A percentile compares a stretch with the other conserved stretches of the same genome.
phyloP scores from a whole-genome alignment of 2,113 vertebrate genomes.

The Balaenoptera acutorostrata region DNA sequence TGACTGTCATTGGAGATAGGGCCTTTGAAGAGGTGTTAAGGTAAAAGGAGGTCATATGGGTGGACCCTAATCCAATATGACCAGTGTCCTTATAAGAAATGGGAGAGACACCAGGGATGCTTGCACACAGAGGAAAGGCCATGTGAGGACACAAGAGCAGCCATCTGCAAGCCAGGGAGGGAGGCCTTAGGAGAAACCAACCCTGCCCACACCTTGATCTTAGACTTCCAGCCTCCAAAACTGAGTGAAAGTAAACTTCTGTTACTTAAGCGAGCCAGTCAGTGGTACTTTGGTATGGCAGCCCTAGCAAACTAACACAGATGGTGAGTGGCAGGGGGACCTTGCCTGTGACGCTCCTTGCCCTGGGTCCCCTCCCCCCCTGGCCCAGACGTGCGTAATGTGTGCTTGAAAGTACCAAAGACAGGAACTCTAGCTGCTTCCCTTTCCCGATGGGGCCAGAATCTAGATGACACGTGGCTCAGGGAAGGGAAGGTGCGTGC shows the following conservation, averaged over 20 bases:
- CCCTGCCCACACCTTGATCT: neutral
- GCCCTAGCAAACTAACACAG: neutral
- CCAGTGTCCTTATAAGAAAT: neutral
- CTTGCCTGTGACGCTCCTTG: neutral
- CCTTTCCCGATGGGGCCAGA: neutral
- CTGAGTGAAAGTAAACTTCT: neutral
- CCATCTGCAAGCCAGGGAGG: neutral
- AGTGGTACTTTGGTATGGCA: rapidly evolving
- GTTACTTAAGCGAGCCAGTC: neutral
- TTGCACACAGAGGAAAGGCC: neutral
- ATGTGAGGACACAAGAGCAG: neutral
- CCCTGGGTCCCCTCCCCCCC: neutral
- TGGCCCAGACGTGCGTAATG: neutral
- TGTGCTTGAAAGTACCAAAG: neutral
- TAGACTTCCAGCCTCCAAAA: neutral
- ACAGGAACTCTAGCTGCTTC: neutral
- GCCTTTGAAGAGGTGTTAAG: neutral
- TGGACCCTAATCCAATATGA: neutral
- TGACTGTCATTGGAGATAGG: neutral
- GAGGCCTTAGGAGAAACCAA: neutral
- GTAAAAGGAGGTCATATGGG: neutral
- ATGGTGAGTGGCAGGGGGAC: neutral
- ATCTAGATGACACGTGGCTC: rapidly evolving
- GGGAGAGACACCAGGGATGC: neutral
- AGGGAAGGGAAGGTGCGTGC: neutral